phyloP scores from a whole-genome alignment of 1,140 invertebrate genomes.

The Episyrphus balteatus region DNA sequence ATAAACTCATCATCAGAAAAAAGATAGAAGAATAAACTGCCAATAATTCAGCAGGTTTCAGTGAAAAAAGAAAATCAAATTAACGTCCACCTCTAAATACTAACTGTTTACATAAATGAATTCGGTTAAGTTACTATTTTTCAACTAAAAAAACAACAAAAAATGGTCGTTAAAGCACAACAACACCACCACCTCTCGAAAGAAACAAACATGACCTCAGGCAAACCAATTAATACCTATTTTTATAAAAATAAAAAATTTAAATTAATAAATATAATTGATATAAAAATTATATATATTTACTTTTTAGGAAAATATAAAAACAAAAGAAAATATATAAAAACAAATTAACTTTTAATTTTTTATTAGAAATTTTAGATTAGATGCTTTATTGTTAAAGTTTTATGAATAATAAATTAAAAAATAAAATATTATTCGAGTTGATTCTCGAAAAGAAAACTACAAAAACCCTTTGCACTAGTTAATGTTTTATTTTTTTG shows the following conservation, averaged over 20 bases:
- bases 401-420: slow-evolving; percentile 2
- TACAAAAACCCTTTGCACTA: no score
- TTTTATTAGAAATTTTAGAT: slow-evolving; percentile 14
- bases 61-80: no score
- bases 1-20: no score
- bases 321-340: slow-evolving; percentile 25
- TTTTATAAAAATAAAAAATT: neutral
- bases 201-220: neutral
- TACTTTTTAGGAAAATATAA: neutral
- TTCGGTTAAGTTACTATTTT: no score
- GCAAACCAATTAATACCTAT: neutral
- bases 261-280: neutral
- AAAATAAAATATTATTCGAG: no score
- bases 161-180: neutral
- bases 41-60: no score
- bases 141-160: neutral
- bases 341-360: slow-evolving; percentile 12
- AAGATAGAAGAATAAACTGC: no score
- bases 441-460: no score
- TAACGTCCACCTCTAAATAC: no score
- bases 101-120: no score
- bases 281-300: neutral
- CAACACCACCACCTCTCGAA: neutral
- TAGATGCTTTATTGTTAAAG: slow-evolving; percentile 26
- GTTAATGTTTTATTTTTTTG: no score